Conservation (phyloP, 2,888 invertebrate species). For the Nasonovia ribisnigri region DNA sequence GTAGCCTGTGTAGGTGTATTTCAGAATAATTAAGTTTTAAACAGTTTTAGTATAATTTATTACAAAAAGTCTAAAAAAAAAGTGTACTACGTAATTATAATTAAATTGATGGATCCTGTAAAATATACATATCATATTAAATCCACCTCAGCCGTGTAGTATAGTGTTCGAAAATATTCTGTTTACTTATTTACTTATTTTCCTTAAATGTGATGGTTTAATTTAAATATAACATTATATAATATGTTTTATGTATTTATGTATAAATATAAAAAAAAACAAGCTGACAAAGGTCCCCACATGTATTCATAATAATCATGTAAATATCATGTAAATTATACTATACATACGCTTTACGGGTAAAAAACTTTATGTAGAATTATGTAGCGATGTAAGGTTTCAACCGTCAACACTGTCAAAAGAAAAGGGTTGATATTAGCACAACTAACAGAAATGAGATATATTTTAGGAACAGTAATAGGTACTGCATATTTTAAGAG, state of each 20-base stretch:
- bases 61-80: neutral
- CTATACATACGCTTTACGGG: neutral
- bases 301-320: neutral
- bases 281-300: neutral
- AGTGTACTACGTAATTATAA: neutral
- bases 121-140: neutral
- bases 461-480: neutral
- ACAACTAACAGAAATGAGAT: neutral
- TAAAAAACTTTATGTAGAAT: neutral
- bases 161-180: neutral
- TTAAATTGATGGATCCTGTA: neutral
- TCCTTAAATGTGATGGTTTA: neutral
- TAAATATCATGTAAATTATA: neutral
- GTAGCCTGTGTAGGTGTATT: too few species aligned
- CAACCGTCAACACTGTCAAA: neutral
- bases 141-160: neutral
- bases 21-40: neutral
- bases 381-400: neutral
- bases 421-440: neutral
- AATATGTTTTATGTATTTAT: neutral
- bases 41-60: neutral
- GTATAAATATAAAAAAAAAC: neutral
- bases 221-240: neutral
- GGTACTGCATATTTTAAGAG: neutral
- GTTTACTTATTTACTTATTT: neutral